A percentile compares a stretch with the other conserved stretches of the same genome.
phyloP scores from a whole-genome alignment of 2,888 invertebrate genomes.

The Caenorhabditis imperialis region DNA sequence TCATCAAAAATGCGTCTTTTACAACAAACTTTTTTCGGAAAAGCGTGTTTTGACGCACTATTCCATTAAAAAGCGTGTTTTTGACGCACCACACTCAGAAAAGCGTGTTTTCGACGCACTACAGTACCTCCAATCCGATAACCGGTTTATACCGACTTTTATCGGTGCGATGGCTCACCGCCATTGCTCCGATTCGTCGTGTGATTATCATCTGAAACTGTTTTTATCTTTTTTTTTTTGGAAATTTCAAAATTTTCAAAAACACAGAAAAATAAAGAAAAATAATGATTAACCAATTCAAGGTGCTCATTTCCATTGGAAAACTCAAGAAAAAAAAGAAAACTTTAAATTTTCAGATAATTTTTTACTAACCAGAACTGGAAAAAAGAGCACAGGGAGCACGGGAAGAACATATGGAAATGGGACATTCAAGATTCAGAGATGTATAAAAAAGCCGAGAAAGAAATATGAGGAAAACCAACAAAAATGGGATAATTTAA shows the following conservation, averaged over 20 bases:
- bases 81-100: too few relatives aligned
- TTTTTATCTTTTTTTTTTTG: not conserved
- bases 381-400: not conserved
- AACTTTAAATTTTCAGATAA: constrained; percentile 5
- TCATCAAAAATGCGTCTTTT: too few relatives aligned
- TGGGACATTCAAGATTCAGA: not conserved
- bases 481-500: constrained; percentile 2
- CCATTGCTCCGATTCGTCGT: not conserved
- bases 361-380: not conserved
- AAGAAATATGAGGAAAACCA: constrained; percentile 8
- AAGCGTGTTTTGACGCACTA: too few relatives aligned
- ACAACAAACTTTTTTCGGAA: too few relatives aligned
- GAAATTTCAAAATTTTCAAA: not conserved
- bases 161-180: not conserved
- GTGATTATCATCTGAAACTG: constrained; percentile 5
- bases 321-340: not conserved
- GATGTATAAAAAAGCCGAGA: not conserved
- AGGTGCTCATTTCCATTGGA: not conserved
- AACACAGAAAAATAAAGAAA: constrained; percentile 2
- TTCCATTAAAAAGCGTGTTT: too few relatives aligned
- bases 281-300: constrained; percentile 1
- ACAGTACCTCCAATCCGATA: constrained; percentile 64
- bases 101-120: too few relatives aligned
- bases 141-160: constrained; percentile 51
- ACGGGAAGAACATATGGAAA: not conserved